Conservation (phyloP, 1,140 invertebrate genomes). For the Panagrolaimus sp. region DNA sequence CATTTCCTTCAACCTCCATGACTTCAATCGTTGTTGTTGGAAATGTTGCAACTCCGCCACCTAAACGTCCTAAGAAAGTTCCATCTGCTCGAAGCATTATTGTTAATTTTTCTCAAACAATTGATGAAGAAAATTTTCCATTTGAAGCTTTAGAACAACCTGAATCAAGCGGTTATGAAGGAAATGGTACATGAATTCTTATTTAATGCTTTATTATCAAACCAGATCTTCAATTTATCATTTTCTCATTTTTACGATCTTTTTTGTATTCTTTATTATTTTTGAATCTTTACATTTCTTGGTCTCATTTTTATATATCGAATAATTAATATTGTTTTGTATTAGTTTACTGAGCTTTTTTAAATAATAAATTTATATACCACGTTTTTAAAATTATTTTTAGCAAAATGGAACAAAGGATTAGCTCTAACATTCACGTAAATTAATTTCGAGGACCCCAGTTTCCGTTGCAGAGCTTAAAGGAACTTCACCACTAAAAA, state of each 20-base stretch:
- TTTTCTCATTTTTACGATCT: too few species aligned
- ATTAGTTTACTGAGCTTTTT: too few species aligned
- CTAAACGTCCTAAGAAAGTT: background rate
- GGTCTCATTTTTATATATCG: too few species aligned
- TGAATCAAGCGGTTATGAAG: too few species aligned
- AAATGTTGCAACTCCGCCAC: background rate
- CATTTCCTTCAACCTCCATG: background rate
- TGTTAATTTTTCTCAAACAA: conserved; percentile 11
- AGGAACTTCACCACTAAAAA: conserved; percentile 52
- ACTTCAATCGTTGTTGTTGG: conserved; percentile 3
- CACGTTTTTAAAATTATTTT: background rate
- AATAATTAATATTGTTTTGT: too few species aligned
- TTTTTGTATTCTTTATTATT: too few species aligned
- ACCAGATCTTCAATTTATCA: too few species aligned
- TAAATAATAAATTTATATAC: conserved; percentile 5
- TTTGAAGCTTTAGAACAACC: too few species aligned
- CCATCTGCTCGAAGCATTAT: conserved; percentile 1
- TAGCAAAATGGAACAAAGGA: background rate
- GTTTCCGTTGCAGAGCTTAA: conserved; percentile 37
- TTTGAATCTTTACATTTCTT: too few species aligned
- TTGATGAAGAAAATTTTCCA: background rate
- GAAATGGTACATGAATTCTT: too few species aligned
- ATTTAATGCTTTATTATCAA: too few species aligned
- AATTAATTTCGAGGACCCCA: conserved; percentile 50
- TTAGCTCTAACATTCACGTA: conserved; percentile 38